These are phyloP conservation scores for Anableps anableps DNA, from an alignment of 2,797 vertebrate species.

Conservation along the genomic window DNA sequence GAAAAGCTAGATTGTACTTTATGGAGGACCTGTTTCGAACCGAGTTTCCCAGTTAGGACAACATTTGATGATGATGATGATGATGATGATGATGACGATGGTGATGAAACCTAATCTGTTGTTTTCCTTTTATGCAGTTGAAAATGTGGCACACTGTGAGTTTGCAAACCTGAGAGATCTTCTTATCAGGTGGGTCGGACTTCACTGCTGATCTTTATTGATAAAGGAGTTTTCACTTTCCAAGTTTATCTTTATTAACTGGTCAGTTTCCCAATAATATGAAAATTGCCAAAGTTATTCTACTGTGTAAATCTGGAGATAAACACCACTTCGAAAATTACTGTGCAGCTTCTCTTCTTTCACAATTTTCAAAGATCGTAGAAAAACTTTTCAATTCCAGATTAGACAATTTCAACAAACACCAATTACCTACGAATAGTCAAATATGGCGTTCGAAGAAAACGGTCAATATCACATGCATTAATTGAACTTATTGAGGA, in stretches of 20 bases:
- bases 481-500: background rate
- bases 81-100: background rate
- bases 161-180: slow-evolving; percentile 93
- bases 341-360: too few species aligned
- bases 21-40: background rate
- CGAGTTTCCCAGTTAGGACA: too few species aligned
- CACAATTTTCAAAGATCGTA: too few species aligned
- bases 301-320: too few species aligned
- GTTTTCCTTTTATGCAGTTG: slow-evolving; percentile 83
- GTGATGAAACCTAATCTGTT: background rate
- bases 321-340: too few species aligned
- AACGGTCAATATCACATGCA: background rate
- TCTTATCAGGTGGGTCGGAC: slow-evolving; percentile 88
- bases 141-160: slow-evolving; percentile 93
- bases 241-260: background rate
- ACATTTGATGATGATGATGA: too few species aligned
- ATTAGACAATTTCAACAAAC: background rate
- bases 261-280: background rate
- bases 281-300: background rate
- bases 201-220: background rate
- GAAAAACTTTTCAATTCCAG: too few species aligned
- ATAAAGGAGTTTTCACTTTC: background rate
- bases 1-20: background rate
- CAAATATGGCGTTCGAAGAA: too few species aligned
- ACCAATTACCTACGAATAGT: background rate